Base-by-base conservation (phyloP, 2,888 invertebrate species). In the Frankliniella fusca region DNA sequence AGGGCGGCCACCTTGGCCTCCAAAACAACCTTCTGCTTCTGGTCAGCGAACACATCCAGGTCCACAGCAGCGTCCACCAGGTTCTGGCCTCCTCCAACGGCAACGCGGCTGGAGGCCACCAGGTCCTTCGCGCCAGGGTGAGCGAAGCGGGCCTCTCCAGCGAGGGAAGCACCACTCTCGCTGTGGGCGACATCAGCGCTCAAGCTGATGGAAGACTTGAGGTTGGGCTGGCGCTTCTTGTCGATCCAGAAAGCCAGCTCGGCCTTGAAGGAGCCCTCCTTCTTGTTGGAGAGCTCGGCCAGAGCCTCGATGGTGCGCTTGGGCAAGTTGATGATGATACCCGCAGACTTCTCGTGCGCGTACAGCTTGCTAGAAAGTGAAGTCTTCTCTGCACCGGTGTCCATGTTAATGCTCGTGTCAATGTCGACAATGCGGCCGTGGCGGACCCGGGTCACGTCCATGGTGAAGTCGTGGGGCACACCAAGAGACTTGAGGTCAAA, bases 401-500 rank as follows among this genome's bases (percentile, higher is more conserved):
- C 70, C 70, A 76, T 76, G 23, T 76, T 23, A 12, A 76, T 23
- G 27, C 12, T 27, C 11, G 70, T 10, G 70, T 76, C 70, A n/a
- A 76, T n/a, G 27, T 76, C 70, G 27, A 76, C 27, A 12, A 76
- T 76, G 27, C 70, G 70, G 70, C 70, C 83, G 18, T 81, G 65
- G 80, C 70, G 79, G 15, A 84, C 80, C n/a, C 81, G 81, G 7
- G 83, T 50, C 23, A 83, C 80, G 50, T 84, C 83, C 54, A 81
- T 80, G 12, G 48, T 65, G 85, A 94, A 93, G 86, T 95, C 94
- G 48, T 94, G 93, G 0, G 93, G 90, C 81, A 94, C 90, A 28
- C 94, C 94, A 28, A 94, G 89, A 86, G 93, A 93, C 84, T 94
- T 92, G 0, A 95, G 89, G 86, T 95, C 94, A 5, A 94, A 89